Evolutionary conservation across 1,140 invertebrate species (phyloP).

Genomic region (Notospermus geniculatus): DNA sequence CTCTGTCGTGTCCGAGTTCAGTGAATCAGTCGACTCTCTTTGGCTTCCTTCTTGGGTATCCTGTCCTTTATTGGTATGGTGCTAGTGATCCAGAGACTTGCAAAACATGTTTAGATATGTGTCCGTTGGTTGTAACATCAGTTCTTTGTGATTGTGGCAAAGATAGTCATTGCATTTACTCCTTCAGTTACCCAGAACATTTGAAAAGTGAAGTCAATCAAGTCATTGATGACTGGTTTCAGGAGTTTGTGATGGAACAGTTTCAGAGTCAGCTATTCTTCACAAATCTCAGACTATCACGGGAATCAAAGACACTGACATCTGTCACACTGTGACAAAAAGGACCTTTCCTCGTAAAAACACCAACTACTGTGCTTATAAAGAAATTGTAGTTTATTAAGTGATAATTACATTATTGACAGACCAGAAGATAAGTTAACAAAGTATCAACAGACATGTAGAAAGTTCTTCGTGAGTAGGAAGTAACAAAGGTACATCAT

Average conservation of each 20-base stretch:
- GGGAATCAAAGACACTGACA: too few species aligned
- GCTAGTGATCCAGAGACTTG: background rate
- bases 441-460: background rate
- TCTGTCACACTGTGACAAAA: too few species aligned
- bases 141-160: background rate
- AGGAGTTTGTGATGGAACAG: background rate
- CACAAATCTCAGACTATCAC: background rate
- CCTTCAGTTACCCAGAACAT: constrained; percentile 1
- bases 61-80: constrained; percentile 2
- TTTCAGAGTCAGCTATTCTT: background rate
- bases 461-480: background rate
- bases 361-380: too few species aligned
- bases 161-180: background rate
- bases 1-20: background rate
- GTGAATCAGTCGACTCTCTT: background rate
- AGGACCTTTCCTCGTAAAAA: too few species aligned
- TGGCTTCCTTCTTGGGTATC: constrained; percentile 1
- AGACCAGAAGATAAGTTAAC: background rate
- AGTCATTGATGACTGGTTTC: background rate
- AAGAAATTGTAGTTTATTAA: background rate
- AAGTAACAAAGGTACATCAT: background rate
- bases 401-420: background rate
- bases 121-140: background rate
- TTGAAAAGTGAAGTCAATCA: background rate
- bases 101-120: background rate